Conservation (phyloP, 2,888 invertebrate species). For the Yponomeuta evonymella region DNA sequence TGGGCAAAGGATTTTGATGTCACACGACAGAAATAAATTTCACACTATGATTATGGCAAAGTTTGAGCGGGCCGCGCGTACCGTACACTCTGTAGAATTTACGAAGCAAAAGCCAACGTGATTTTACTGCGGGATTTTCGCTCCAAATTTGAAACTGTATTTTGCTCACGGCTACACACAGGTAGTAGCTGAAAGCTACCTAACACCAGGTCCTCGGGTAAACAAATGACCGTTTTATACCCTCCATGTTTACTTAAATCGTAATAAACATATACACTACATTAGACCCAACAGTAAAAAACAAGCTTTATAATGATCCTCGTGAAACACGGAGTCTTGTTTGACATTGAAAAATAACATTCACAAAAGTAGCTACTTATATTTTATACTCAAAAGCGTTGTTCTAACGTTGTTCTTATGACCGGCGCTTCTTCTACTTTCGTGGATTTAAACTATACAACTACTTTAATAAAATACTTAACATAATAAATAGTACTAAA, state of each 20-base stretch:
- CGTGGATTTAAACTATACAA: no score
- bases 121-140: neutral
- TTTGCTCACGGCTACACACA: neutral
- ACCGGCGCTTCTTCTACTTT: no score
- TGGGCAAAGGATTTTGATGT: neutral
- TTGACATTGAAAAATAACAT: no score
- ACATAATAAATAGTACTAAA: no score
- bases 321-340: no score
- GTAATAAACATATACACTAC: no score
- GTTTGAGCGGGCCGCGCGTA: neutral
- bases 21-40: neutral
- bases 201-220: neutral
- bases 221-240: neutral
- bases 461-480: no score
- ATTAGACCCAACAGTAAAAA: no score
- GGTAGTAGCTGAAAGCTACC: neutral
- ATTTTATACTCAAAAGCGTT: no score
- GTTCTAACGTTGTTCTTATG: no score
- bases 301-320: no score
- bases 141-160: neutral
- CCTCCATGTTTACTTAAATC: neutral
- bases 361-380: no score
- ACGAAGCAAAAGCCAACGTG: neutral
- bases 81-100: neutral
- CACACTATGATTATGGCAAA: constrained; percentile 1